Percentiles rank a stretch among this genome's conserved stretches.
Conservation (phyloP, 1,140 invertebrate species). For the Holotrichia oblita region DNA sequence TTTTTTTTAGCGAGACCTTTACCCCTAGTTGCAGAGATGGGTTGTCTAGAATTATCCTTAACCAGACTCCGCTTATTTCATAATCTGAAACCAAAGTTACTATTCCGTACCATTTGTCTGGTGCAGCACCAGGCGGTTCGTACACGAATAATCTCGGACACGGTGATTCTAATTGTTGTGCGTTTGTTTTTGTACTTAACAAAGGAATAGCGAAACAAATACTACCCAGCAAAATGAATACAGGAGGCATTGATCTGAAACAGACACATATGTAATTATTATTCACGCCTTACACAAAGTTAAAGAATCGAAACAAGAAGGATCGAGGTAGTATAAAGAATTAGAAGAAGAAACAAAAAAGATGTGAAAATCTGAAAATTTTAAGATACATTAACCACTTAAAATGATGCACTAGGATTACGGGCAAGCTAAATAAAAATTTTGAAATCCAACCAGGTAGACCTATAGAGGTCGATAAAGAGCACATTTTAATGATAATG, state of each 20-base stretch:
- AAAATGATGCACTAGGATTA: too few species aligned
- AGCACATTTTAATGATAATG: too few species aligned
- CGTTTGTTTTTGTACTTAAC: neutral
- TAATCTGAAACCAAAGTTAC: constrained; percentile 50
- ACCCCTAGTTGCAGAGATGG: constrained; percentile 54
- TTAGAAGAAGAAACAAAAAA: too few species aligned
- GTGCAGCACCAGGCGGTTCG: constrained; percentile 54
- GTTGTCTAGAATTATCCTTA: constrained; percentile 52
- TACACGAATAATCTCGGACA: constrained; percentile 63
- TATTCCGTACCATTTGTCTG: constrained; percentile 56
- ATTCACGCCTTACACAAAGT: too few species aligned
- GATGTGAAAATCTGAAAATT: too few species aligned
- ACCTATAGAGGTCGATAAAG: too few species aligned
- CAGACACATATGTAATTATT: neutral
- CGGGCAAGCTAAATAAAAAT: too few species aligned
- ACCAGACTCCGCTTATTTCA: constrained; percentile 53
- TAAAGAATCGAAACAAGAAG: too few species aligned
- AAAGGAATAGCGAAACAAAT: neutral
- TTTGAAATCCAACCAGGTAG: too few species aligned
- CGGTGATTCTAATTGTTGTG: constrained; percentile 51
- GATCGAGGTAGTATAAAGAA: too few species aligned
- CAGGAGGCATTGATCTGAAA: neutral
- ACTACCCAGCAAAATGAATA: neutral
- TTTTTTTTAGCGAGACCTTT: constrained; percentile 41
- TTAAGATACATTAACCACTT: too few species aligned